These are phyloP conservation scores for Peromyscus leucopus DNA, from an alignment of 2,113 vertebrate genomes.

Conservation along the genomic window DNA sequence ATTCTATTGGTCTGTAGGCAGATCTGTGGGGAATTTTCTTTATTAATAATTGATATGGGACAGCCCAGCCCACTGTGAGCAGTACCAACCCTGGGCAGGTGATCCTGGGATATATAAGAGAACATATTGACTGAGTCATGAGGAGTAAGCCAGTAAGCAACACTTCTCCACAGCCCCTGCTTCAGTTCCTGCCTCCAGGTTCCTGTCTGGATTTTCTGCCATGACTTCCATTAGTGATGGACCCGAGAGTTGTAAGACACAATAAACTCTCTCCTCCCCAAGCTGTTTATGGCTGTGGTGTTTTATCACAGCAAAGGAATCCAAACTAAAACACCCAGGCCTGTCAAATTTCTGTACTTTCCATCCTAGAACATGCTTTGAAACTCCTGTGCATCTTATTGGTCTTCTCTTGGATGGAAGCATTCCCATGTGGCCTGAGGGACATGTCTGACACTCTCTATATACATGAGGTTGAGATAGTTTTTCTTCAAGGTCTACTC, in stretches of 20 bases:
- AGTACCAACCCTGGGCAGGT: neutral
- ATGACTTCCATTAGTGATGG: neutral
- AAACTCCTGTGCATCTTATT: fast-evolving
- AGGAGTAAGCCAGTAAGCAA: neutral
- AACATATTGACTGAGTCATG: too few relatives aligned
- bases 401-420: neutral
- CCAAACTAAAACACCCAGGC: neutral
- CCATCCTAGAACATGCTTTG: neutral
- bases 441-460: neutral
- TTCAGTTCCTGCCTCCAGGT: neutral
- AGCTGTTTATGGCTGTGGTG: neutral
- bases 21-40: neutral
- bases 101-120: neutral
- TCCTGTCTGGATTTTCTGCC: neutral
- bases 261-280: neutral
- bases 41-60: neutral
- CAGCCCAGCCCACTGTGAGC: neutral
- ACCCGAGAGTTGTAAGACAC: neutral
- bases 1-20: neutral
- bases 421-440: neutral
- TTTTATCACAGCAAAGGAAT: neutral
- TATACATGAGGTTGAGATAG: fast-evolving
- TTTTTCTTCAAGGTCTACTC: neutral
- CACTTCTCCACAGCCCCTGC: neutral
- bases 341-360: too few relatives aligned